Conservation (phyloP, 2,888 invertebrate species). For the Euproctis similis region DNA sequence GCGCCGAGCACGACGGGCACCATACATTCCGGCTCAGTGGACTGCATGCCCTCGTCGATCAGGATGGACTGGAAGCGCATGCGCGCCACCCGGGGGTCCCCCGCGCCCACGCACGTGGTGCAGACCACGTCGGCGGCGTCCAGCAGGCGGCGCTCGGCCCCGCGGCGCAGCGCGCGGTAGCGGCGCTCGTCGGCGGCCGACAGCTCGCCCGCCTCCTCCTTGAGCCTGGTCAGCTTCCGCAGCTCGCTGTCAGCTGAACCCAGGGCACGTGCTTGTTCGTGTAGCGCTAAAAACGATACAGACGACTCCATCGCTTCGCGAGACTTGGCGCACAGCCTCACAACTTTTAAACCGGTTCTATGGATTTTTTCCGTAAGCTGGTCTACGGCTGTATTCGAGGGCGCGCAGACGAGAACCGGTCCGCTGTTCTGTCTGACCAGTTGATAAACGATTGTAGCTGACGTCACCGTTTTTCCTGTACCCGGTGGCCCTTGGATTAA, state of each 20-base stretch:
- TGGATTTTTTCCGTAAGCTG: conserved; percentile 99
- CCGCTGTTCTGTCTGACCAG: conserved; percentile 95
- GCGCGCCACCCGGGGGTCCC: conserved; percentile 93
- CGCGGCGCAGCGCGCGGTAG: conserved; percentile 91
- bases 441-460: conserved; percentile 99
- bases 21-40: conserved; percentile 98
- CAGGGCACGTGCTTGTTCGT: conserved; percentile 97
- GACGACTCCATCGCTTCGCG: conserved; percentile 98
- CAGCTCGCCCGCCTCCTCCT: conserved; percentile 98
- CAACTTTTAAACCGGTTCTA: conserved; percentile 93
- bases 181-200: conserved; percentile 96
- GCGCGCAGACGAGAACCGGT: conserved; percentile 97
- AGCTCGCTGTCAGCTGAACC: conserved; percentile 92
- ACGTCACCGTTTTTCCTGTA: conserved; percentile 99
- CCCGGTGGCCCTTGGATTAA: conserved; percentile 98
- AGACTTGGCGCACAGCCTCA: conserved; percentile 97
- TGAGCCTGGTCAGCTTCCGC: conserved; percentile 95
- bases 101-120: conserved; percentile 99
- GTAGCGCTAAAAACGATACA: conserved; percentile 96
- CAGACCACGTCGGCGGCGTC: conserved; percentile 99
- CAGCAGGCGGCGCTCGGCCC: conserved; percentile 91
- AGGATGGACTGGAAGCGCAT: conserved; percentile 97
- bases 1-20: conserved; percentile 98
- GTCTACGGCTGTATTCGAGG: conserved; percentile 99
- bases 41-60: conserved; percentile 98